Percentiles rank a stretch among this genome's conserved stretches.
Evolutionary conservation across 2,888 invertebrate species (phyloP).

Genomic region (Heliconius cydno): DNA sequence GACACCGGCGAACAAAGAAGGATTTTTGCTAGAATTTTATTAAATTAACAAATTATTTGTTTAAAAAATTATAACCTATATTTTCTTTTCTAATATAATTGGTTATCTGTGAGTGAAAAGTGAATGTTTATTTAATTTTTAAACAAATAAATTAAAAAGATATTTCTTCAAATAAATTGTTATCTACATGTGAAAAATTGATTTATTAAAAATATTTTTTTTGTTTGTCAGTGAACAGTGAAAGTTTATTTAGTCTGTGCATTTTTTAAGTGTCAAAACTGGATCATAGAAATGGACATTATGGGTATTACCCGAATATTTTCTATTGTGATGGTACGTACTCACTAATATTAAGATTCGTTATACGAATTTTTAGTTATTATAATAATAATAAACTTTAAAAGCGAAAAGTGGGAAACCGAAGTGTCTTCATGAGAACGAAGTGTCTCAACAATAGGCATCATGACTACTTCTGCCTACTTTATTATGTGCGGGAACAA

Average conservation of each 20-base stretch:
- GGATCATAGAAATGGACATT: slow-evolving; percentile 27
- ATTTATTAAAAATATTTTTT: neutral
- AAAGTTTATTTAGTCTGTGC: slow-evolving; percentile 23
- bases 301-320: slow-evolving; percentile 17
- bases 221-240: slow-evolving; percentile 7
- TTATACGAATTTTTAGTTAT: no score
- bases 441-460: no score
- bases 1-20: slow-evolving; percentile 49
- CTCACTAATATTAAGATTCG: neutral
- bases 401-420: no score
- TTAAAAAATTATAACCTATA: neutral
- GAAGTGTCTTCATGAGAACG: no score
- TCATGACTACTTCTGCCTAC: no score
- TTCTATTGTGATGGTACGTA: slow-evolving; percentile 28
- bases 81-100: neutral
- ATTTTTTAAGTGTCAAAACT: slow-evolving; percentile 22
- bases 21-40: slow-evolving; percentile 26
- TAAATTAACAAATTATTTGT: neutral
- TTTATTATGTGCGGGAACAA: no score
- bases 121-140: neutral
- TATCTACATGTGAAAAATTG: neutral
- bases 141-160: no score
- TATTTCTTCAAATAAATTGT: neutral
- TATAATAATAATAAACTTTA: no score
- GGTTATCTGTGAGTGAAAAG: slow-evolving; percentile 4